Evolutionary conservation across 2,888 invertebrate genomes (phyloP).

Genomic region (Incurvaria masculella): DNA sequence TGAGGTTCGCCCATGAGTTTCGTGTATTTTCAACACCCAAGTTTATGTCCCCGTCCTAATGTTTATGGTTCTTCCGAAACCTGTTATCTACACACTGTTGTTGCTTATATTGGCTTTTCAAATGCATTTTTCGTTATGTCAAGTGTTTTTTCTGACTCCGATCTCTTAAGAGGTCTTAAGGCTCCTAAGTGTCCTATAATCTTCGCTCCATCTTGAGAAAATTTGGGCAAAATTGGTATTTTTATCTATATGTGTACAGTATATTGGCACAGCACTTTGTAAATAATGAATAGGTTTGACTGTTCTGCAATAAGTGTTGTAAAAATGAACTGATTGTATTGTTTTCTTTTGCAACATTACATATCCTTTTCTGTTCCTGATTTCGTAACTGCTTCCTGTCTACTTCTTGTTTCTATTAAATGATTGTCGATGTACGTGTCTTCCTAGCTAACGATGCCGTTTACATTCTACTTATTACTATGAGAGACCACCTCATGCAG

Average conservation of each 20-base stretch:
- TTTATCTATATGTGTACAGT: background rate
- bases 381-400: background rate
- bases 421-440: background rate
- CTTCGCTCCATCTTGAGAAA: too few species aligned
- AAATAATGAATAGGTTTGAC: background rate
- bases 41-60: too few species aligned
- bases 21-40: too few species aligned
- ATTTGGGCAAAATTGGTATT: too few species aligned
- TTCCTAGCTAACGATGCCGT: background rate
- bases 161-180: too few species aligned
- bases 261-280: constrained; percentile 40
- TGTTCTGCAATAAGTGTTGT: constrained; percentile 37
- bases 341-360: background rate
- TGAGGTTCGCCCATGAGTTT: too few species aligned
- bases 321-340: constrained; percentile 20
- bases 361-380: background rate
- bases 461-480: background rate
- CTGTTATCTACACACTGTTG: too few species aligned
- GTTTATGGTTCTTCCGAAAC: too few species aligned
- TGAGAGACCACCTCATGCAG: background rate
- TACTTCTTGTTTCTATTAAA: background rate
- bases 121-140: too few species aligned
- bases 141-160: too few species aligned
- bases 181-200: too few species aligned
- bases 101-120: too few species aligned